phyloP scores from a whole-genome alignment of 2,888 invertebrate genomes.

The Penaeus monodon region DNA sequence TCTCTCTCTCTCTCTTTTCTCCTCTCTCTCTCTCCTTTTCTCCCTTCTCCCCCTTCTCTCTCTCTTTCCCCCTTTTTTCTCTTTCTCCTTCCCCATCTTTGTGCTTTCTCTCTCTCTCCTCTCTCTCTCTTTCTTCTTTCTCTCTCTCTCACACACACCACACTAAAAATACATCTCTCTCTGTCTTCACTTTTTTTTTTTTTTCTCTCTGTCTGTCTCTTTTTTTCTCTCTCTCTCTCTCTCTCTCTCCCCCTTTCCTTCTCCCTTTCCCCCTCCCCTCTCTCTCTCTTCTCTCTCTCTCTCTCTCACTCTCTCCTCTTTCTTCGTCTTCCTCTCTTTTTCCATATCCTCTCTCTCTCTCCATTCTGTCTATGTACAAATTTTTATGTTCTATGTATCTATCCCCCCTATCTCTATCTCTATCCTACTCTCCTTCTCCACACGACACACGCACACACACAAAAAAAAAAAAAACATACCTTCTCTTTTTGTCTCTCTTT shows the following conservation, averaged over 20 bases:
- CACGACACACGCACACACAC: too few species aligned
- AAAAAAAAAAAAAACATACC: too few species aligned
- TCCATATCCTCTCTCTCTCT: too few species aligned
- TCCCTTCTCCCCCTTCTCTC: not conserved
- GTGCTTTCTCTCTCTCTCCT: not conserved
- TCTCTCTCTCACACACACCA: constrained; percentile 6
- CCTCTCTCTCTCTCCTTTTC: not conserved
- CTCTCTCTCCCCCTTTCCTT: constrained; percentile 17
- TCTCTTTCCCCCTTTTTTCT: not conserved
- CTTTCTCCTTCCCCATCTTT: not conserved
- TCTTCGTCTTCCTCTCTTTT: too few species aligned
- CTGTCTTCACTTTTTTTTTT: not conserved
- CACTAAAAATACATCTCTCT: not conserved
- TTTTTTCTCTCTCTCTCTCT: constrained; percentile 20
- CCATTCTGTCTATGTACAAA: too few species aligned
- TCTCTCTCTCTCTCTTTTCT: not conserved
- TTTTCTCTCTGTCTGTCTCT: too few species aligned
- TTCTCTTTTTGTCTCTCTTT: too few species aligned
- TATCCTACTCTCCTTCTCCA: too few species aligned
- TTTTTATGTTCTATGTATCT: too few species aligned
- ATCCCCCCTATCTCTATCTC: too few species aligned
- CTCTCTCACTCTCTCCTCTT: constrained; percentile 1
- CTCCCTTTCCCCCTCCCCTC: constrained; percentile 1
- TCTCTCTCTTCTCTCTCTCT: not conserved
- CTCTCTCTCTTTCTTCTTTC: not conserved